Percentiles rank a stretch among this genome's conserved stretches.
Evolutionary conservation across 2,113 vertebrate genomes (phyloP).

Genomic region (Pithys albifrons): DNA sequence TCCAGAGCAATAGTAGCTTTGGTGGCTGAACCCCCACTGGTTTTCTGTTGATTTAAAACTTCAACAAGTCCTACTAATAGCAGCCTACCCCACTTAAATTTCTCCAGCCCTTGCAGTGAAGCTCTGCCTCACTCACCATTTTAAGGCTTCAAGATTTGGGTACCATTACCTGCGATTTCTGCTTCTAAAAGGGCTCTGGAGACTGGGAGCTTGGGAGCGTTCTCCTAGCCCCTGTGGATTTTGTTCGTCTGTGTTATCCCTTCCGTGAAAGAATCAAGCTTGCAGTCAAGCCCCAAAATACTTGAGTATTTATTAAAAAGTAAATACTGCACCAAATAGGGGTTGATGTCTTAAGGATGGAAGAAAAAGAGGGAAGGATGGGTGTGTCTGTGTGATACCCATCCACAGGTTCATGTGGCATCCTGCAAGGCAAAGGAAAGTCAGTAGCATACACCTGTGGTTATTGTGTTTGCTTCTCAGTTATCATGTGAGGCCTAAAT

Average conservation of each 20-base stretch:
- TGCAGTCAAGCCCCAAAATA: not conserved
- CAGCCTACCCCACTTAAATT: not conserved
- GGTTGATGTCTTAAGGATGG: not conserved
- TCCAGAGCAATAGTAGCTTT: not conserved
- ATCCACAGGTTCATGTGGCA: not conserved
- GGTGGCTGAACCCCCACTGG: not conserved
- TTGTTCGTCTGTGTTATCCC: not conserved
- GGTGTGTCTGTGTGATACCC: not conserved
- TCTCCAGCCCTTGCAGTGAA: not conserved
- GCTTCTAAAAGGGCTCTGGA: not conserved
- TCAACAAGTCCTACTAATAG: not conserved
- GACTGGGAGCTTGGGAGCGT: not conserved
- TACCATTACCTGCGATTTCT: not conserved
- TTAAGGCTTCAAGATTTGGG: not conserved
- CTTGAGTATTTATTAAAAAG: not conserved
- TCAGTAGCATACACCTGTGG: rapidly evolving
- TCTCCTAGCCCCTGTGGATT: not conserved
- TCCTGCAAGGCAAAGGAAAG: not conserved
- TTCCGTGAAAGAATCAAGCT: not conserved
- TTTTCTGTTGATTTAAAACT: not conserved
- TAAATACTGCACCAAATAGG: not conserved
- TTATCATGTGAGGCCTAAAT: not conserved
- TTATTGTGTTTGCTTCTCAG: not conserved
- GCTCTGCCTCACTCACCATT: not conserved
- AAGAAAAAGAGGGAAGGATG: not conserved